Conservation (phyloP, 2,113 vertebrate species). For the Larimichthys polyactis region DNA sequence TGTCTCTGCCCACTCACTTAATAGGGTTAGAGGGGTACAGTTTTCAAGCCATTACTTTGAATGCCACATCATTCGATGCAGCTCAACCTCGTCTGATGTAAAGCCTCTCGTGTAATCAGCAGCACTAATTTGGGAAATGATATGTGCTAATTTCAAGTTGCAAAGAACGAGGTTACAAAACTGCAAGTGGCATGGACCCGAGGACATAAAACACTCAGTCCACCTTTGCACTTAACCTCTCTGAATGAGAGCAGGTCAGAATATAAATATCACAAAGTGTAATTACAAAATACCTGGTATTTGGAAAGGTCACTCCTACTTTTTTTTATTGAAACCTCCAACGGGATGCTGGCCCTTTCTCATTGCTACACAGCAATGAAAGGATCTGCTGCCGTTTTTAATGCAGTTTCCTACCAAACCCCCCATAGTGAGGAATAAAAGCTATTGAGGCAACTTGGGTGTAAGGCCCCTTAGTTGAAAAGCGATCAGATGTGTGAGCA, state of each 20-base stretch:
- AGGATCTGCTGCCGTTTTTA: conserved; percentile 37
- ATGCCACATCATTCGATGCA: conserved; percentile 50
- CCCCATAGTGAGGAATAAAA: conserved; percentile 58
- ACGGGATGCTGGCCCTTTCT: conserved; percentile 30
- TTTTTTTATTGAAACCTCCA: conserved; percentile 29
- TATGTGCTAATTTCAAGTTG: conserved; percentile 38
- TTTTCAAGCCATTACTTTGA: conserved; percentile 49
- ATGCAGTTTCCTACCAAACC: conserved; percentile 42
- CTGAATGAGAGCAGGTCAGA: conserved; percentile 48
- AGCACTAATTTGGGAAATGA: conserved; percentile 32
- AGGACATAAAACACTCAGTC: conserved; percentile 31
- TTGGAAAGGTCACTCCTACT: conserved; percentile 57
- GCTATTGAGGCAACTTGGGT: conserved; percentile 54
- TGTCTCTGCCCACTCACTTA: conserved; percentile 26
- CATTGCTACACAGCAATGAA: conserved; percentile 15
- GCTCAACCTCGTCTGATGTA: conserved; percentile 5
- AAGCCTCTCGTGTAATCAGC: conserved; percentile 25
- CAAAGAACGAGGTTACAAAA: conserved; percentile 32
- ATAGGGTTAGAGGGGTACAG: conserved; percentile 42
- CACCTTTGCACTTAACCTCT: conserved; percentile 44
- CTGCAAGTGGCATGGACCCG: conserved; percentile 19
- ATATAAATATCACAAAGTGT: conserved; percentile 59
- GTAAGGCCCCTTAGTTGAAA: conserved; percentile 64
- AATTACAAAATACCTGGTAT: conserved; percentile 52
- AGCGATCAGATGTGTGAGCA: conserved; percentile 65